Evolutionary conservation across 2,113 vertebrate species (phyloP).

Genomic region (Fukomys damarensis): DNA sequence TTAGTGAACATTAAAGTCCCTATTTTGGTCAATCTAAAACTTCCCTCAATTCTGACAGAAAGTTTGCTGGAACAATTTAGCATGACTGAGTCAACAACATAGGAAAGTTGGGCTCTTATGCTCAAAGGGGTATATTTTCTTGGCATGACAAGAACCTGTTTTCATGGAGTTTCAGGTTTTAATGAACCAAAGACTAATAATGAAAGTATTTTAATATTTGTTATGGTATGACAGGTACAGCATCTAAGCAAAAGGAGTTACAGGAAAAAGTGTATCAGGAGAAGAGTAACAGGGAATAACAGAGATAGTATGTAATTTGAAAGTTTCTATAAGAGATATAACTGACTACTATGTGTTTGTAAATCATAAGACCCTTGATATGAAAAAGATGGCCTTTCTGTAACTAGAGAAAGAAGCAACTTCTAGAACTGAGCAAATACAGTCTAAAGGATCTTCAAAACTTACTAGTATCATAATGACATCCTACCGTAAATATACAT

Average conservation of each 20-base stretch:
- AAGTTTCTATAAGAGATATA: background rate
- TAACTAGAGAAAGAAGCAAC: background rate
- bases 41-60: slow-evolving; percentile 29
- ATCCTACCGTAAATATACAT: slow-evolving; percentile 44
- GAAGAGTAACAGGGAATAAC: background rate
- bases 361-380: slow-evolving; percentile 52
- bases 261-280: background rate
- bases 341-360: background rate
- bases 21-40: slow-evolving; percentile 52
- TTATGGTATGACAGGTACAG: background rate
- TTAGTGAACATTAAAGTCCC: background rate
- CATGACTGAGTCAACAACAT: background rate
- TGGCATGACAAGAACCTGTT: background rate
- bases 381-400: background rate
- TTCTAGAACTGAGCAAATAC: slow-evolving; percentile 47
- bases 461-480: slow-evolving; percentile 19
- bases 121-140: background rate
- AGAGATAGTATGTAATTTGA: background rate
- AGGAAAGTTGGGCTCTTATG: background rate
- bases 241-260: slow-evolving; percentile 3
- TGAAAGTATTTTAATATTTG: slow-evolving; percentile 28
- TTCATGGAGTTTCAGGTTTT: background rate
- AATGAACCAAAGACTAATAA: background rate
- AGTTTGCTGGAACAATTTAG: background rate
- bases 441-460: slow-evolving; percentile 48